Base-by-base conservation (phyloP, 1,140 invertebrate species). In the Hestina assimilis region DNA sequence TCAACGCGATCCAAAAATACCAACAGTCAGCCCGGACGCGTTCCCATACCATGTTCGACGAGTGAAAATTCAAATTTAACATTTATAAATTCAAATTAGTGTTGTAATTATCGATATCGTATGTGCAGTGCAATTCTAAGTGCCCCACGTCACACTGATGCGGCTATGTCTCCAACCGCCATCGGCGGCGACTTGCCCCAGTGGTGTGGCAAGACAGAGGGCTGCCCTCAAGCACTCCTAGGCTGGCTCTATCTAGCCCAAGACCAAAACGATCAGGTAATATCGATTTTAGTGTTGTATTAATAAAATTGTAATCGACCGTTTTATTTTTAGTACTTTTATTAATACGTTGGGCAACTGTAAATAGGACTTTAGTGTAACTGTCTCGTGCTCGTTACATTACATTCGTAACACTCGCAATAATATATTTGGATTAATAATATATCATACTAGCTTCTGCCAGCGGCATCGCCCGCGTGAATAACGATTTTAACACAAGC, bases 261-360 rank as follows among this genome's bases (percentile, higher is more conserved):
- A 38, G 83, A 85, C 45, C 80, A 87, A 29, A 87, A 83, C 66
- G 83, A 87, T 64, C 79, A 83, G 82, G 82, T 85, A 72, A 21
- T 35, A 0, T 23, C 1, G 8, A 38, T 20, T 19, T 19, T 9
- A 31, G 3, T 2, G 15, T 38, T 38, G 2, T 1, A 2, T 17
- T 14, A 35, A 48, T 14, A n/a, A n/a, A n/a, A 35, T 48, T 31
- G 15, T 48, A 15, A 38, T 31, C 33, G 12, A 23, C 17, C 23
- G 47, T 50, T 50, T 38, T 50, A 50, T 50, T 50, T 50, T 35
- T 50, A 50, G 47, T 50, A 35, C 31, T 50, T 38, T 40, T 42
- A 42, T 42, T 42, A 42, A 42, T 42, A 42, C 9, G 21, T 42
- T 19, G 11, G 11, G 11, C 24, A 19, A 24, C 20, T 42, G 40